phyloP scores from a whole-genome alignment of 2,888 invertebrate genomes.

The Anoncus sp. region DNA sequence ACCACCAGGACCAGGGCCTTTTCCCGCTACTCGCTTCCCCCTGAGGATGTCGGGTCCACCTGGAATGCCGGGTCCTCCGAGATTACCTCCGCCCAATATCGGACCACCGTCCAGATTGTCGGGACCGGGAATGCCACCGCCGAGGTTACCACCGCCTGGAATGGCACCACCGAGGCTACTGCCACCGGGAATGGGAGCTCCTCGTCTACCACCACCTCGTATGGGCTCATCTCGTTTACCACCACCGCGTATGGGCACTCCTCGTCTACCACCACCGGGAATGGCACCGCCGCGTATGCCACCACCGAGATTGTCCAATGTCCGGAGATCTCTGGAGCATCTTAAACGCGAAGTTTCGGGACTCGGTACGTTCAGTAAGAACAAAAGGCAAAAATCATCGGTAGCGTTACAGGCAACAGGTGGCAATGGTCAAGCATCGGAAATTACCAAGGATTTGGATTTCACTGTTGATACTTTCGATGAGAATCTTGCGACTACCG shows the following conservation, averaged over 20 bases:
- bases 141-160: constrained; percentile 60
- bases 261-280: constrained; percentile 29
- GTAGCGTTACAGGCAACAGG: constrained; percentile 31
- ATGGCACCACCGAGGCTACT: constrained; percentile 34
- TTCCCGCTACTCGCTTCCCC: constrained; percentile 34
- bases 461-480: constrained; percentile 78
- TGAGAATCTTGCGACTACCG: constrained; percentile 72
- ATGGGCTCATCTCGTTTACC: constrained; percentile 46
- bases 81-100: constrained; percentile 56
- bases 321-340: constrained; percentile 18
- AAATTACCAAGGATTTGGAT: constrained; percentile 72
- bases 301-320: constrained; percentile 34
- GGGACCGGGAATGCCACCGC: constrained; percentile 67
- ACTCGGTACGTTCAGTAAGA: constrained; percentile 10
- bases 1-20: constrained; percentile 31
- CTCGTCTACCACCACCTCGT: constrained; percentile 43
- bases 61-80: constrained; percentile 57
- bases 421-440: background rate
- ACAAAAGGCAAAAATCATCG: constrained; percentile 28
- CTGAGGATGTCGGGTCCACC: constrained; percentile 54
- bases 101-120: constrained; percentile 65
- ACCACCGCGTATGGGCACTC: constrained; percentile 21
- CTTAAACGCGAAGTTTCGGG: constrained; percentile 17
- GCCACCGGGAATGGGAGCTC: constrained; percentile 40
- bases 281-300: constrained; percentile 20